phyloP scores from a whole-genome alignment of 1,140 invertebrate species.

The Apocrypta bakeri region DNA sequence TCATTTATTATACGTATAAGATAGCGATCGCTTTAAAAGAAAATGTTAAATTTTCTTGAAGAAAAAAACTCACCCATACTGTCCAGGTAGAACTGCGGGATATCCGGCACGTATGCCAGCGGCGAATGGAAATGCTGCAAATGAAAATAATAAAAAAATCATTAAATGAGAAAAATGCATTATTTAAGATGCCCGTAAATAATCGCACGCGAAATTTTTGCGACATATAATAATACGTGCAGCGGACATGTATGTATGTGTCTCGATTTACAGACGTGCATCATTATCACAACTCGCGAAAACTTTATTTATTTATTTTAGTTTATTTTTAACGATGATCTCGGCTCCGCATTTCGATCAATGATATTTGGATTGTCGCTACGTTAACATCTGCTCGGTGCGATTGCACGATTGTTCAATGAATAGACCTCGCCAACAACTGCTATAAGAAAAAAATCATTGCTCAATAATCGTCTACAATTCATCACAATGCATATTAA shows the following conservation, averaged over 20 bases:
- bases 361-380: background rate
- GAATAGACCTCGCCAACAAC: no score
- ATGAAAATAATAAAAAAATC: conserved; percentile 53
- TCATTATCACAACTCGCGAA: conserved; percentile 32
- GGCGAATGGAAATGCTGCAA: conserved; percentile 80
- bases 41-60: background rate
- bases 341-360: background rate
- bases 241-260: background rate
- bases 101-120: conserved; percentile 81
- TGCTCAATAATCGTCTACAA: no score
- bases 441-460: no score
- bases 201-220: background rate
- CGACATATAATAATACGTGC: no score
- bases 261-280: conserved; percentile 13
- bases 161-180: conserved; percentile 39
- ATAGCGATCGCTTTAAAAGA: background rate
- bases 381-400: background rate
- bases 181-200: background rate
- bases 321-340: conserved; percentile 35
- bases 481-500: no score
- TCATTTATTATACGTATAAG: background rate
- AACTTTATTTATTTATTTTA: conserved; percentile 27
- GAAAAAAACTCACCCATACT: conserved; percentile 82
- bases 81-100: conserved; percentile 80
- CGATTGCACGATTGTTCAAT: no score